Evolutionary conservation across 2,888 invertebrate species (phyloP).

Genomic region (Morpho achilles): DNA sequence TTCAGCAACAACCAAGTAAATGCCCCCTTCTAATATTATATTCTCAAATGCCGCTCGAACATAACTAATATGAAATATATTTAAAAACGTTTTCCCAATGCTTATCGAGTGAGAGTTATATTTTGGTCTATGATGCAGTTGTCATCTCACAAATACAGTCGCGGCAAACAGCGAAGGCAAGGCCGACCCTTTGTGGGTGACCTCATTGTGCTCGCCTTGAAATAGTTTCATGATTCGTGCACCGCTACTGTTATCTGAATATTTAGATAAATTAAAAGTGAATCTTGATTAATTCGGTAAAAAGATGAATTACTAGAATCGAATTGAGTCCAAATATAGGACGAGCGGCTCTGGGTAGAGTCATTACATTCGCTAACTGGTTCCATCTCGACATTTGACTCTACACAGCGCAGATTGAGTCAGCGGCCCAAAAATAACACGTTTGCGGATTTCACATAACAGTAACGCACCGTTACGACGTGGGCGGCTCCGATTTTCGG

Average conservation of each 20-base stretch:
- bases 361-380: conserved; percentile 6
- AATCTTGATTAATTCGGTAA: conserved; percentile 15
- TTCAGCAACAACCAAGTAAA: too few relatives aligned
- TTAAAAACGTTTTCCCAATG: not conserved
- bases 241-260: conserved; percentile 54
- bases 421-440: conserved; percentile 59
- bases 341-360: not conserved
- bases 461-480: conserved; percentile 66
- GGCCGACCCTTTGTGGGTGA: conserved; percentile 69
- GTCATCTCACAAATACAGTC: conserved; percentile 51
- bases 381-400: conserved; percentile 8
- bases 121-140: conserved; percentile 32
- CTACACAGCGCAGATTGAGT: conserved; percentile 35
- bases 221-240: conserved; percentile 73
- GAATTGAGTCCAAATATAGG: not conserved
- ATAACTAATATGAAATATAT: too few relatives aligned
- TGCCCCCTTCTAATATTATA: too few relatives aligned
- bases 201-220: conserved; percentile 73
- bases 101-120: conserved; percentile 6
- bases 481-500: conserved; percentile 50
- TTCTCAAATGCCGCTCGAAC: too few relatives aligned
- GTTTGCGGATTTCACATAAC: conserved; percentile 59
- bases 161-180: conserved; percentile 50
- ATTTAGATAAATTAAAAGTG: conserved; percentile 35
- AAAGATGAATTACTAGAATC: too few relatives aligned